A percentile compares a stretch with the other conserved stretches of the same genome.
These are phyloP conservation scores for Anodontia alba DNA, from an alignment of 2,888 invertebrate genomes.

Conservation along the genomic window DNA sequence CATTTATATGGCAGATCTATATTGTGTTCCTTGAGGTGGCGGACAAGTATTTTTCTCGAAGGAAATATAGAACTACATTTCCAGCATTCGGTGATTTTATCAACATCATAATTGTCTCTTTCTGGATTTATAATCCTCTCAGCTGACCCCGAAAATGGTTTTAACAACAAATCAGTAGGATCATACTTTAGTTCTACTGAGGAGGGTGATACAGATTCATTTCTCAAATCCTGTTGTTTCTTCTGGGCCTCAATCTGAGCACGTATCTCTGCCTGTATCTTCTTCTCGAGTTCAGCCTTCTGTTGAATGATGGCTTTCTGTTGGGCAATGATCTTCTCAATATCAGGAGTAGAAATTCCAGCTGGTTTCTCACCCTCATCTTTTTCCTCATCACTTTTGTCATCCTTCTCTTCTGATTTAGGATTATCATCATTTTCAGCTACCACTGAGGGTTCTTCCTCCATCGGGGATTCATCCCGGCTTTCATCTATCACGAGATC, in stretches of 20 bases:
- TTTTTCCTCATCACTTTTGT: neutral
- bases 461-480: neutral
- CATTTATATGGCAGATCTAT: constrained; percentile 91
- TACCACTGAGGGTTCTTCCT: neutral
- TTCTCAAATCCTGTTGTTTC: constrained; percentile 21
- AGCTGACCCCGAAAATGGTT: constrained; percentile 64
- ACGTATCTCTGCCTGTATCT: constrained; percentile 55
- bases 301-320: constrained; percentile 61
- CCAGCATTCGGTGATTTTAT: constrained; percentile 82
- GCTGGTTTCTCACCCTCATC: neutral
- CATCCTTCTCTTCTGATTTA: neutral
- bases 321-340: constrained; percentile 51
- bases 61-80: constrained; percentile 79
- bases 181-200: constrained; percentile 26
- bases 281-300: constrained; percentile 55
- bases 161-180: constrained; percentile 34
- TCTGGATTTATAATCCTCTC: constrained; percentile 80
- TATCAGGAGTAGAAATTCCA: constrained; percentile 11
- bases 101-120: constrained; percentile 82
- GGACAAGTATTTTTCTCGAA: constrained; percentile 77
- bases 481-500: constrained; percentile 25
- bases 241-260: constrained; percentile 55
- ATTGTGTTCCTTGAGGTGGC: constrained; percentile 83
- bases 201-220: constrained; percentile 17
- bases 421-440: constrained; percentile 21